Evolutionary conservation across 2,888 invertebrate species (phyloP), one percentile per base, ranked within the genome.

Genomic region (Leptothorax acervorum): DNA sequence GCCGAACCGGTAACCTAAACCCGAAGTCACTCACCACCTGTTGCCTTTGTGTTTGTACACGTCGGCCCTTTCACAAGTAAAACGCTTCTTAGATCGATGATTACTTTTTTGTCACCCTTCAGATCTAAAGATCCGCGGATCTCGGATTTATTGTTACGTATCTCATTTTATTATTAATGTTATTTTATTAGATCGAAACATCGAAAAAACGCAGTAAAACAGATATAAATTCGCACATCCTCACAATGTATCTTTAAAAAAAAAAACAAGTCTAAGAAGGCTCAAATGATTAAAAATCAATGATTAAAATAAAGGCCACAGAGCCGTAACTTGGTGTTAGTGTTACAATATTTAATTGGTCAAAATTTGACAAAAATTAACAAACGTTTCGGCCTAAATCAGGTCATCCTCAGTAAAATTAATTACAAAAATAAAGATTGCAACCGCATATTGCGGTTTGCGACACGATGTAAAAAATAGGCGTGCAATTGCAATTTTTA

Each of bases 21-120:
- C 66, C 86, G 85, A 89, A 88, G 90, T 88, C 88, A 89, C 88
- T 89, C 87, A 87, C 91, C 91, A 91, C 91, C 92, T 92, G 92
- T 91, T 90, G 90, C 88, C 88, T 92, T 88, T 89, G 90, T 90
- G 79, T 90, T 87, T 87, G 81, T 90, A 88, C 81, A 87, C 85
- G 79, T 65, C 68, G 83, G 9, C 74, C 68, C 83, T 83, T 83
- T 84, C 78, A 71, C 65, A 87, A 88, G 79, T 81, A 85, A 89
- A 89, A 84, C 83, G 83, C 68, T 63, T 82, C 60, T 82, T 70
- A 73, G 65, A 66, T 70, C 75, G 68, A 82, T 63, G 51, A 55
- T 63, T 70, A 45, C 45, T 57, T 74, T 62, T 81, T 65, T 84
- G 53, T 63, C 55, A 70, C 39, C 63, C 31, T 45, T 51, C 31